Conservation (phyloP, 2,888 invertebrate genomes). For the Drosophila trichaetosa region DNA sequence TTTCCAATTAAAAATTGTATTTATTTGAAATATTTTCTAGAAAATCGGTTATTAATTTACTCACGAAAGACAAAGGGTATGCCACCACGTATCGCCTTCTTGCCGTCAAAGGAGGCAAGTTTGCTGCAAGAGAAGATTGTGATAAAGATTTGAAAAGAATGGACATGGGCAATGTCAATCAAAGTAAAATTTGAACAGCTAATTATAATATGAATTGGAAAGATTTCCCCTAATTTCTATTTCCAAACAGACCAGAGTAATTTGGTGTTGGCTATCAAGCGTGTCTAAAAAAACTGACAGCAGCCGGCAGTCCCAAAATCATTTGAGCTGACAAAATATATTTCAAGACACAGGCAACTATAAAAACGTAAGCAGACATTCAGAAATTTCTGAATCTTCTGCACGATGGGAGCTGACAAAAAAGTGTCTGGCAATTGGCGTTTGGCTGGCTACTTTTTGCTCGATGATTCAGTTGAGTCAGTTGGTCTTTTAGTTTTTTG, state of each 20-base stretch:
- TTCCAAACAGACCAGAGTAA: not conserved
- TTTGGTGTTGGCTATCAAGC: not conserved
- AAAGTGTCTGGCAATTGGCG: constrained; percentile 72
- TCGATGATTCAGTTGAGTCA: constrained; percentile 32
- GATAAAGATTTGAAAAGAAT: not conserved
- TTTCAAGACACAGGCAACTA: constrained; percentile 30
- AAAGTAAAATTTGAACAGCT: not conserved
- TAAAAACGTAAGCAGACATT: constrained; percentile 79
- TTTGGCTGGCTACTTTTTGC: constrained; percentile 65
- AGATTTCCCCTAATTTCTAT: not conserved
- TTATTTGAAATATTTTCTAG: not conserved
- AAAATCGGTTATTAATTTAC: constrained; percentile 84
- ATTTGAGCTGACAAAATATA: constrained; percentile 49
- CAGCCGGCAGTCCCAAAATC: constrained; percentile 20
- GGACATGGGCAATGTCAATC: not conserved
- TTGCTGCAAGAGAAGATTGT: constrained; percentile 89
- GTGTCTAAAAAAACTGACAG: constrained; percentile 27
- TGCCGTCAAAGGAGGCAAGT: constrained; percentile 97
- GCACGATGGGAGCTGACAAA: constrained; percentile 42
- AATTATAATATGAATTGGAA: not conserved
- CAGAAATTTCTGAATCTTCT: constrained; percentile 70
- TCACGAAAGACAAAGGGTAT: constrained; percentile 99
- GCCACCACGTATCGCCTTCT: constrained; percentile 97
- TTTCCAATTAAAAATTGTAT: not conserved
- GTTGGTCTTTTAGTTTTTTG: constrained; percentile 52